phyloP scores from a whole-genome alignment of 2,113 vertebrate species.

The Gymnogyps californianus region DNA sequence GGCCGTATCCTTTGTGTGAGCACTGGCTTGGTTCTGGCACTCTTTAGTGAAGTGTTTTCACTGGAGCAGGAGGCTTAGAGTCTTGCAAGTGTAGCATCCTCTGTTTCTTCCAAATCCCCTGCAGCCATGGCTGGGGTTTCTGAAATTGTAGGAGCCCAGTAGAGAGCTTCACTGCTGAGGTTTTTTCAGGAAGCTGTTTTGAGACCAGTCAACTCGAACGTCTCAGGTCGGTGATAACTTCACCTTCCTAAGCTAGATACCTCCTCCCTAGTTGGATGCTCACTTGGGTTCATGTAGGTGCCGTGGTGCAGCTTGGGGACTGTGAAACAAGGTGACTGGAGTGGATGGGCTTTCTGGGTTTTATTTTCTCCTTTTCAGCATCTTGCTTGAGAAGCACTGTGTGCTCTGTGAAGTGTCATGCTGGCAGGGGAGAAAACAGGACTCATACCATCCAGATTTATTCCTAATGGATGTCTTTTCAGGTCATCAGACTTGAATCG shows the following conservation, averaged over 20 bases:
- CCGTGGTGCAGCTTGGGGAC: rapidly evolving
- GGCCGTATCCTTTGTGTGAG: neutral
- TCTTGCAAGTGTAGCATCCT: neutral
- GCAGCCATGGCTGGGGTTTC: neutral
- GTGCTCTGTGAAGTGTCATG: neutral
- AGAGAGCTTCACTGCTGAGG: neutral
- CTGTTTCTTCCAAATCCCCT: neutral
- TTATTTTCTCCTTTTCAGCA: neutral
- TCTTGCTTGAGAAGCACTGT: neutral
- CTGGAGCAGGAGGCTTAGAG: neutral
- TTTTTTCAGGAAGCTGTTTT: neutral
- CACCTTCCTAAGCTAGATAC: neutral
- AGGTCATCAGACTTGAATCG: neutral
- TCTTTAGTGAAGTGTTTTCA: neutral
- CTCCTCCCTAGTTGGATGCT: neutral
- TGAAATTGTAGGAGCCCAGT: neutral
- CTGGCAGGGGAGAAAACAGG: neutral
- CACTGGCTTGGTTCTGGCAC: neutral
- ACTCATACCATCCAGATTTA: neutral
- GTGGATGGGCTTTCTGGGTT: neutral
- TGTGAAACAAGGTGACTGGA: neutral
- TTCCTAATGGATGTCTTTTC: neutral
- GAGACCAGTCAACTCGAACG: neutral
- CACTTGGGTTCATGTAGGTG: neutral
- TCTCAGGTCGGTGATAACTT: neutral